These are phyloP conservation scores for Protaetia brevitarsis DNA, from an alignment of 1,140 invertebrate species.

Conservation along the genomic window DNA sequence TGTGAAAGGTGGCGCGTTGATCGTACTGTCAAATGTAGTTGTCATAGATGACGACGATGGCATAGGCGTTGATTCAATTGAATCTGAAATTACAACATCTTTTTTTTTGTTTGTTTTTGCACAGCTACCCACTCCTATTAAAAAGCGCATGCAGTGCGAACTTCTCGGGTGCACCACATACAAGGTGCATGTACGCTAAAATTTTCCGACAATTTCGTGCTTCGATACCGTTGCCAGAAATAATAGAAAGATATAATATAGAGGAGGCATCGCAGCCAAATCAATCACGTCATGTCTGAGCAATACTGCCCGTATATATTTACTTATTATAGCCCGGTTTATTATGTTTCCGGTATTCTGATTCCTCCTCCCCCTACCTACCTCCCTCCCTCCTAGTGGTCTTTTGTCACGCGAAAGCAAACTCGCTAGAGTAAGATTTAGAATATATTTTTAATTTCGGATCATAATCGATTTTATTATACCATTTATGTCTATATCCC, in stretches of 20 bases:
- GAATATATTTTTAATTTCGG: no score
- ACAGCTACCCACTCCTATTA: no score
- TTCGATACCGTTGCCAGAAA: not conserved
- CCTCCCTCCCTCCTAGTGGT: no score
- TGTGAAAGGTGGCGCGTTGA: not conserved
- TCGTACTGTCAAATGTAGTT: not conserved
- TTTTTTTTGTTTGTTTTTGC: not conserved
- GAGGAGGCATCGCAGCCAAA: not conserved
- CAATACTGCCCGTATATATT: no score
- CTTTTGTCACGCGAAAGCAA: not conserved
- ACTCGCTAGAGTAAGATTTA: no score
- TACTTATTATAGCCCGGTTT: not conserved
- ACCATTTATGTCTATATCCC: no score
- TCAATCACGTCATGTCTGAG: not conserved
- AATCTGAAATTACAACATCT: constrained; percentile 1
- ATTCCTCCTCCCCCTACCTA: no score
- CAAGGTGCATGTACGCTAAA: not conserved
- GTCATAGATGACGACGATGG: constrained; percentile 3
- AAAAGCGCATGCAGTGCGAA: no score
- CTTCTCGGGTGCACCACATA: not conserved
- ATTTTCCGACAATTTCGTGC: not conserved
- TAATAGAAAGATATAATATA: not conserved
- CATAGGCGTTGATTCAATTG: not conserved
- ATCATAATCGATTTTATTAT: no score
- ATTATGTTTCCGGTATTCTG: no score